Conservation (phyloP, 2,797 vertebrate species). For the Peromyscus attwateri region DNA sequence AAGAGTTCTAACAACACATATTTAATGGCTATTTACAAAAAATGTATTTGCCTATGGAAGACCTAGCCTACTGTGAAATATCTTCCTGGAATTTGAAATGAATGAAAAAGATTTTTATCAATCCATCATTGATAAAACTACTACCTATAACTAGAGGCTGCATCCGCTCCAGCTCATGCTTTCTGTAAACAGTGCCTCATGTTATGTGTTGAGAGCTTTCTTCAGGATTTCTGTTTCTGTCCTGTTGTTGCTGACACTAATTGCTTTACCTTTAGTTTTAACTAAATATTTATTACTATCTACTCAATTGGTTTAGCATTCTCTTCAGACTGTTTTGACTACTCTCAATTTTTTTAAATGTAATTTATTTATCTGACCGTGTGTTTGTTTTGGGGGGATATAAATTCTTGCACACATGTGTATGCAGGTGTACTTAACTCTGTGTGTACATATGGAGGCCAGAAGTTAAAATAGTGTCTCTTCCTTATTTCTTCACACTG, state of each 20-base stretch:
- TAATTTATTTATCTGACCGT: background rate
- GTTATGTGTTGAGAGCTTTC: background rate
- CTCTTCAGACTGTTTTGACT: background rate
- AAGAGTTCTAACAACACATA: background rate
- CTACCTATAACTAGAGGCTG: background rate
- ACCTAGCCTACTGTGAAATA: background rate
- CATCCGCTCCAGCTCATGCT: background rate
- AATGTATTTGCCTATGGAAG: background rate
- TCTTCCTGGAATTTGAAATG: background rate
- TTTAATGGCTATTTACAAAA: background rate
- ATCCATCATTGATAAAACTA: background rate
- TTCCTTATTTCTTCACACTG: background rate
- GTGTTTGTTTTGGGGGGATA: no score
- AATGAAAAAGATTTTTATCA: background rate
- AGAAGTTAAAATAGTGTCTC: background rate
- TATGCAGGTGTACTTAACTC: background rate
- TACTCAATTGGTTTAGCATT: background rate
- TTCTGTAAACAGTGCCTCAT: background rate
- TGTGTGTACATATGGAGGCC: background rate
- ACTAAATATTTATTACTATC: background rate
- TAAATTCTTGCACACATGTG: background rate
- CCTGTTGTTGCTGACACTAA: background rate
- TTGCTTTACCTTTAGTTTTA: slow-evolving; percentile 14
- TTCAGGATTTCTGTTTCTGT: background rate
- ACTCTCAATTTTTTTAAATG: background rate